phyloP scores from a whole-genome alignment of 2,797 vertebrate genomes.

The Xiphorhynchus erythropygius region DNA sequence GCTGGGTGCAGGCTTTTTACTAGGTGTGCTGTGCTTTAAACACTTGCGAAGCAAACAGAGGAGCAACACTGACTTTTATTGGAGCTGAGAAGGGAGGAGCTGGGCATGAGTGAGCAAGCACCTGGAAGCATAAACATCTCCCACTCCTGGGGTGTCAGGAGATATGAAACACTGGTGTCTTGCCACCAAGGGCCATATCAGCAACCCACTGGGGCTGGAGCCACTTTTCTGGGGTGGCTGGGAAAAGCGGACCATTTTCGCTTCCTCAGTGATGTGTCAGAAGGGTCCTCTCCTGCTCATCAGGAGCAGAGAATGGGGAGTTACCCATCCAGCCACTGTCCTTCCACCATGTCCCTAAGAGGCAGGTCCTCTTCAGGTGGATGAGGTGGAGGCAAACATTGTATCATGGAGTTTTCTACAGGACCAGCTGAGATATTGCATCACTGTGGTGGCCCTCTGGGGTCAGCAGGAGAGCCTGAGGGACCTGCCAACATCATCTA shows the following conservation, averaged over 20 bases:
- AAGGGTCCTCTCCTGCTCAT: not conserved
- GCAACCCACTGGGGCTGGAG: not conserved
- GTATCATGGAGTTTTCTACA: not conserved
- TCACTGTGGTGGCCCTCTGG: not conserved
- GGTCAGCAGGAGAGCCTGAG: constrained; percentile 2
- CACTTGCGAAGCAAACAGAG: constrained; percentile 7
- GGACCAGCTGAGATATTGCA: constrained; percentile 12
- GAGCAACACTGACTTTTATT: not conserved
- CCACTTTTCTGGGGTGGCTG: rapidly evolving
- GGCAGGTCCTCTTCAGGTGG: not conserved
- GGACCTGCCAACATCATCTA: not conserved
- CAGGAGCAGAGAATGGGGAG: not conserved
- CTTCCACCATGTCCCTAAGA: not conserved
- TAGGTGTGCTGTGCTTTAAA: constrained; percentile 23
- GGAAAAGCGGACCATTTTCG: not conserved
- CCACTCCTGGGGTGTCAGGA: not conserved
- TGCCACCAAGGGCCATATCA: not conserved
- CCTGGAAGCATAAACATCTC: not conserved
- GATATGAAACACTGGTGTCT: not conserved
- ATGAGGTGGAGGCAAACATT: not conserved
- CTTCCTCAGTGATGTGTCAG: not conserved
- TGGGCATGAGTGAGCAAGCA: not conserved
- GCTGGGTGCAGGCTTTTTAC: constrained; percentile 45
- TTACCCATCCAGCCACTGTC: not conserved
- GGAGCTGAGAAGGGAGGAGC: not conserved